Evolutionary conservation across 53 echinoderm and acorn worm genomes (phyloP).

Genomic region (Patiria pectinifera): DNA sequence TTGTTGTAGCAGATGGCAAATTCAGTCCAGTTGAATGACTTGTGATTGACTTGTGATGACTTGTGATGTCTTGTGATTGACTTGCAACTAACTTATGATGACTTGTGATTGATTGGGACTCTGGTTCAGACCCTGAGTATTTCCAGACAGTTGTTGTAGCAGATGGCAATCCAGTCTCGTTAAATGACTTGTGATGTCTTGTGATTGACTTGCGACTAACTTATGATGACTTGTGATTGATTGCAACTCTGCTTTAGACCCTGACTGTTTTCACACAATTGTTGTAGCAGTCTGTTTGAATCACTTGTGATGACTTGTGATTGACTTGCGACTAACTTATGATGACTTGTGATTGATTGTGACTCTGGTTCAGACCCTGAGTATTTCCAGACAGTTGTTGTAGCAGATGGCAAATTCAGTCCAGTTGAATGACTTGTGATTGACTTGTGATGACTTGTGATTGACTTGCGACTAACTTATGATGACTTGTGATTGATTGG

Average conservation of each 20-base stretch:
- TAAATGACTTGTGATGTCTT: too few relatives aligned
- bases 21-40: too few relatives aligned
- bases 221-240: neutral
- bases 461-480: neutral
- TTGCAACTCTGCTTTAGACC: slow-evolving; percentile 58
- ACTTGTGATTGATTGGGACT: neutral
- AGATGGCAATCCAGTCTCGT: slow-evolving; percentile 99
- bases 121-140: slow-evolving; percentile 82
- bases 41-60: too few relatives aligned
- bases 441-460: neutral
- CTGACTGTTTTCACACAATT: slow-evolving; percentile 95
- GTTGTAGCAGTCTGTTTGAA: slow-evolving; percentile 86
- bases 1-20: slow-evolving; percentile 99
- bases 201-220: neutral
- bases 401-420: slow-evolving; percentile 99
- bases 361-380: slow-evolving; percentile 74
- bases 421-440: slow-evolving; percentile 12
- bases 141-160: slow-evolving; percentile 98
- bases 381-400: slow-evolving; percentile 97
- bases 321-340: neutral
- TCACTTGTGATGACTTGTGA: neutral
- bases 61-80: neutral
- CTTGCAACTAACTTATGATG: neutral
- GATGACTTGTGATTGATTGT: neutral
- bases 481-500: neutral